Evolutionary conservation across 2,888 invertebrate genomes (phyloP).

Genomic region (Vanessa cardui): DNA sequence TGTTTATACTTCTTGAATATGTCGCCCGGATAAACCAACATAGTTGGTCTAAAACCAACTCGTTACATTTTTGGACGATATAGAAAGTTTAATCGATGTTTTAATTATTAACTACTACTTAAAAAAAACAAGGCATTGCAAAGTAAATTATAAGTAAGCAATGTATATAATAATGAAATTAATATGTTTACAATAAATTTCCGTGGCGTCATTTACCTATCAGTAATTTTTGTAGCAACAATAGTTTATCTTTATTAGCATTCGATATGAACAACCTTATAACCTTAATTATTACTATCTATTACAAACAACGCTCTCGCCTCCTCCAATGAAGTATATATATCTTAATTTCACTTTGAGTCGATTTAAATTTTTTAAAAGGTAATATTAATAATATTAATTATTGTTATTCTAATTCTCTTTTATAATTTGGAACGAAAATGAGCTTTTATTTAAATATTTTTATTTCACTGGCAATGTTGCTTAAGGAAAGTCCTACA

Average conservation of each 20-base stretch:
- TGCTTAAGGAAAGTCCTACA: too few relatives aligned
- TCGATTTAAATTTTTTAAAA: neutral
- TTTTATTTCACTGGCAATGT: too few relatives aligned
- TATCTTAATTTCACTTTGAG: constrained; percentile 2
- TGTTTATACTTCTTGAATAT: too few relatives aligned
- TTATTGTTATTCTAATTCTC: neutral
- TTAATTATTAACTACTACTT: too few relatives aligned
- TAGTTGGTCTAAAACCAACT: too few relatives aligned
- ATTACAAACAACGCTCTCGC: constrained; percentile 33
- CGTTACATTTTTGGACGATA: too few relatives aligned
- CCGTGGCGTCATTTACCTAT: constrained; percentile 17
- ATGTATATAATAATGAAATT: too few relatives aligned
- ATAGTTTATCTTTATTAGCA: constrained; percentile 23
- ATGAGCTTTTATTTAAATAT: too few relatives aligned
- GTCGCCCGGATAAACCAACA: neutral
- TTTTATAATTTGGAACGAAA: too few relatives aligned
- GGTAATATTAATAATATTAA: neutral
- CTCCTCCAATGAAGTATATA: constrained; percentile 26
- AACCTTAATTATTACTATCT: constrained; percentile 40
- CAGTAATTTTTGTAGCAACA: constrained; percentile 29
- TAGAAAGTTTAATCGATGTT: too few relatives aligned
- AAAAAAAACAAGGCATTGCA: too few relatives aligned
- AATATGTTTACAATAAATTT: constrained; percentile 10
- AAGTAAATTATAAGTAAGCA: too few relatives aligned
- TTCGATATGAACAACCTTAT: constrained; percentile 33